Conservation (phyloP, 1,140 invertebrate genomes). For the Meloidogyne hapla region DNA sequence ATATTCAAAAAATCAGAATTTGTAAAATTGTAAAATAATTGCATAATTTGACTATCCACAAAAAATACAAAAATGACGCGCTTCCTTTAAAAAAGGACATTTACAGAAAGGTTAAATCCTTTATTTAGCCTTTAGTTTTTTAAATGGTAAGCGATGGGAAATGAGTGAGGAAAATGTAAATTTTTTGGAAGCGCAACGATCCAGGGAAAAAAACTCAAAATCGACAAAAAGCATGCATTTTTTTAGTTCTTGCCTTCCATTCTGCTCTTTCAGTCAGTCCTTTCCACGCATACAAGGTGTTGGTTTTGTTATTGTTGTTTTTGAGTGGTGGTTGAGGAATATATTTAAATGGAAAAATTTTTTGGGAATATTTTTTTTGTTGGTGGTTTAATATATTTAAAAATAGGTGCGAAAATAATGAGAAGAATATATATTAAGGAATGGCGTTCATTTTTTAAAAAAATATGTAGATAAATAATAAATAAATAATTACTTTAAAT, state of each 20-base stretch:
- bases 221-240: too few species aligned
- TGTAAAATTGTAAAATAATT: not conserved
- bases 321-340: not conserved
- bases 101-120: not conserved
- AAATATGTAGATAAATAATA: not conserved
- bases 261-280: not conserved
- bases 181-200: not conserved
- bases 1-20: not conserved
- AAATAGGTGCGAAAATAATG: not conserved
- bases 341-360: constrained; percentile 3
- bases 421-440: not conserved
- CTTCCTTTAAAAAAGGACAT: not conserved
- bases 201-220: not conserved
- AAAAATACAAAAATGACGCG: not conserved
- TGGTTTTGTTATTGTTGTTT: not conserved
- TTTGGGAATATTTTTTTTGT: constrained; percentile 3
- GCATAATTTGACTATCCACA: not conserved
- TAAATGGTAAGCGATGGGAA: not conserved
- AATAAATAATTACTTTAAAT: not conserved
- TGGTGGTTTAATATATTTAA: not conserved
- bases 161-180: constrained; percentile 1
- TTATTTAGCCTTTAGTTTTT: not conserved
- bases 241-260: not conserved
- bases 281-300: not conserved
- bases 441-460: not conserved